phyloP scores from a whole-genome alignment of 2,888 invertebrate species.

The Ecdyonurus torrentis region DNA sequence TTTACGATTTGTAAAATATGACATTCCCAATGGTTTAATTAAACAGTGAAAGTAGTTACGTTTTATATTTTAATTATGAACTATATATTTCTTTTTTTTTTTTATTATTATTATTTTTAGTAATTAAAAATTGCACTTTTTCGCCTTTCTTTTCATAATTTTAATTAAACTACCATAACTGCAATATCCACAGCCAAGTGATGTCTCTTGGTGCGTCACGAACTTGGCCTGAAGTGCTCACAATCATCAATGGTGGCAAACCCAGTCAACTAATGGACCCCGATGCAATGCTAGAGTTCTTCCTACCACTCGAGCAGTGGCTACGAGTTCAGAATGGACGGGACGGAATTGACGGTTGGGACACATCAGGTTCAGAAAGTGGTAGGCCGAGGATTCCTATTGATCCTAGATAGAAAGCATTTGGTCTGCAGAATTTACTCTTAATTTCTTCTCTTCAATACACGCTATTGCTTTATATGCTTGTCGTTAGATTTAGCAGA shows the following conservation, averaged over 20 bases:
- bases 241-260: conserved; percentile 49
- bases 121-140: too few relatives aligned
- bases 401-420: not conserved
- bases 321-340: conserved; percentile 55
- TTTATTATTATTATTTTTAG: too few relatives aligned
- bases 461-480: too few relatives aligned
- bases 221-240: conserved; percentile 53
- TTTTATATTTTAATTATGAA: too few relatives aligned
- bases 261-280: conserved; percentile 49
- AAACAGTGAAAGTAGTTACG: too few relatives aligned
- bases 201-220: conserved; percentile 50
- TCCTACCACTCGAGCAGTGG: conserved; percentile 63
- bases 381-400: conserved; percentile 20
- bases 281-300: conserved; percentile 61
- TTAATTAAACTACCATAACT: not conserved
- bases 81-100: too few relatives aligned
- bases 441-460: too few relatives aligned
- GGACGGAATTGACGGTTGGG: conserved; percentile 60
- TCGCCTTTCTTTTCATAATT: not conserved
- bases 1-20: too few relatives aligned
- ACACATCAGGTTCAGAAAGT: conserved; percentile 45
- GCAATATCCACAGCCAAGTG: conserved; percentile 36
- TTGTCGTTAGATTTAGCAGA: too few relatives aligned
- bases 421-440: not conserved
- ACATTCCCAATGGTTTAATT: too few relatives aligned